Conservation (phyloP, 1,140 invertebrate species). For the Idris sp. region DNA sequence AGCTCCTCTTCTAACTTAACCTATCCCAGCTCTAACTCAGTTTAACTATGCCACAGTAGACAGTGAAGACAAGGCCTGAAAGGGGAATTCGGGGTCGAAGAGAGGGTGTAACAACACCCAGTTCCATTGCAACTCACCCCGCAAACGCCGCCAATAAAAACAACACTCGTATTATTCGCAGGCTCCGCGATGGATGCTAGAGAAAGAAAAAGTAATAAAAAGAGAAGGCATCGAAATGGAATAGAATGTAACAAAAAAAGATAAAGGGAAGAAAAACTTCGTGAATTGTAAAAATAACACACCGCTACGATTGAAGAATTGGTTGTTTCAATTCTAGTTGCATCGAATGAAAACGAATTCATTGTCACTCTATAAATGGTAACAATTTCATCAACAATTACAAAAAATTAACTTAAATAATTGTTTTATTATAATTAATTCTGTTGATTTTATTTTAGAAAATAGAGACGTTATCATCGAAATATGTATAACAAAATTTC, state of each 20-base stretch:
- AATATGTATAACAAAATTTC: no score
- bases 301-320: constrained; percentile 73
- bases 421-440: no score
- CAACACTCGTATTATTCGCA: constrained; percentile 69
- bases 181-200: constrained; percentile 44
- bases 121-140: constrained; percentile 70
- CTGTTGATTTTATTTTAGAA: no score
- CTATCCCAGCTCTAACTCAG: constrained; percentile 67
- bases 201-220: constrained; percentile 31
- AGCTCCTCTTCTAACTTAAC: constrained; percentile 62
- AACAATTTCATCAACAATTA: not conserved
- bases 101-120: constrained; percentile 76
- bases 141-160: constrained; percentile 77
- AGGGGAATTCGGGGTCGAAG: constrained; percentile 48
- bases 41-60: constrained; percentile 61
- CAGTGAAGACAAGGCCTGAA: constrained; percentile 57
- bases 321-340: constrained; percentile 67
- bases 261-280: constrained; percentile 63
- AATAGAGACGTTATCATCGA: no score
- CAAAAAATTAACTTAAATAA: no score
- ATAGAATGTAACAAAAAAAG: constrained; percentile 51
- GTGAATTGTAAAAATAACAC: constrained; percentile 77
- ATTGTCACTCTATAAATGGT: constrained; percentile 30
- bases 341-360: constrained; percentile 31
- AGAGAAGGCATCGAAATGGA: constrained; percentile 32